These are phyloP conservation scores for Tridacna gigas DNA, from an alignment of 2,888 invertebrate species.

Conservation along the genomic window DNA sequence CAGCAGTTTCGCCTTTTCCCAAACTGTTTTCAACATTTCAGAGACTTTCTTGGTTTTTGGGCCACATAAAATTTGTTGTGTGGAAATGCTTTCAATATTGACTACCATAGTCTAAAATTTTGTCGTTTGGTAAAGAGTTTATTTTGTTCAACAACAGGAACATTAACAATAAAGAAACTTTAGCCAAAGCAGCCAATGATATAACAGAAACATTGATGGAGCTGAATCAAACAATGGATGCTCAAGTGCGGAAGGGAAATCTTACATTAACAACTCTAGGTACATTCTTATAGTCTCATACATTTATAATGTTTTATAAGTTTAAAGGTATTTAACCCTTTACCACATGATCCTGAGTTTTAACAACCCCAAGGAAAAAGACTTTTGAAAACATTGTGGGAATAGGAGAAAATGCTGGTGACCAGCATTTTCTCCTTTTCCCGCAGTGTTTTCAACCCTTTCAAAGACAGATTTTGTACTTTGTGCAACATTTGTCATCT, in stretches of 20 bases:
- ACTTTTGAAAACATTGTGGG: background rate
- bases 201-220: conserved; percentile 94
- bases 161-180: conserved; percentile 85
- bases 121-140: too few relatives aligned
- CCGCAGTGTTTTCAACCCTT: background rate
- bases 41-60: background rate
- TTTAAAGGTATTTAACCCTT: background rate
- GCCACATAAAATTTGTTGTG: too few relatives aligned
- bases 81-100: too few relatives aligned
- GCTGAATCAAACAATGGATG: conserved; percentile 93
- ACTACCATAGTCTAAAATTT: too few relatives aligned
- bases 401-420: background rate
- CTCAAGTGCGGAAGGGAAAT: conserved; percentile 94
- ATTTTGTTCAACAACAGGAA: conserved; percentile 62
- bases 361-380: background rate
- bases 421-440: conserved; percentile 3
- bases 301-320: background rate
- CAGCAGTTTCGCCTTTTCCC: background rate
- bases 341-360: background rate
- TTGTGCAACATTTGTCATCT: too few relatives aligned
- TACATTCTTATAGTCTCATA: conserved; percentile 65
- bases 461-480: too few relatives aligned
- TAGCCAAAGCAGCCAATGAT: conserved; percentile 89
- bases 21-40: background rate
- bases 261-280: conserved; percentile 92